These are phyloP conservation scores for Microctenopoma steveboyesi DNA, from an alignment of 2,797 vertebrate species.

Conservation along the genomic window DNA sequence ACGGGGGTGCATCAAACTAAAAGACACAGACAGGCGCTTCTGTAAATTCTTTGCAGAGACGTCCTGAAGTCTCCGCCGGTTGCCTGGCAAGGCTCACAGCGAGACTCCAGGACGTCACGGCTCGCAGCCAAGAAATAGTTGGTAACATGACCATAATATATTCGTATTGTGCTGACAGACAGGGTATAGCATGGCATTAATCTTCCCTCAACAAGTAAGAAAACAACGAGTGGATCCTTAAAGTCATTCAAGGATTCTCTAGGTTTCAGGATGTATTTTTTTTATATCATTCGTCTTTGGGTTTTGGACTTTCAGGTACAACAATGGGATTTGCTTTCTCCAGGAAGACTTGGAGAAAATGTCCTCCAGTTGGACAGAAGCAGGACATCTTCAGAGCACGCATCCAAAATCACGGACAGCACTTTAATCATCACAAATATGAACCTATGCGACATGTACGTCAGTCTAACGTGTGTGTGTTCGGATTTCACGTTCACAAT, in stretches of 20 bases:
- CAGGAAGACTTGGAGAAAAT: background rate
- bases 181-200: background rate
- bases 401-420: background rate
- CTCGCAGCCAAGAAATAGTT: background rate
- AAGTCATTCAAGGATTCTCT: background rate
- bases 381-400: background rate
- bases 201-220: background rate
- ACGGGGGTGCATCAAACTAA: background rate
- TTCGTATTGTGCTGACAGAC: background rate
- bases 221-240: background rate
- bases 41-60: background rate
- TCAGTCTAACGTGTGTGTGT: background rate
- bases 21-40: background rate
- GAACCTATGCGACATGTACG: background rate
- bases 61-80: constrained; percentile 1
- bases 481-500: constrained; percentile 1
- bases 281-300: too few relatives aligned
- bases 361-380: background rate
- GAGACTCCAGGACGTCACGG: background rate
- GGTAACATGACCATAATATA: background rate
- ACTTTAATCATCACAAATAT: background rate
- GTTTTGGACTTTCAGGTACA: too few relatives aligned
- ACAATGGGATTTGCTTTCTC: background rate
- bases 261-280: background rate
- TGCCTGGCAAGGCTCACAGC: constrained; percentile 1